A percentile compares a stretch with the other conserved stretches of the same genome.
Evolutionary conservation across 2,113 vertebrate species (phyloP).

Genomic region (Corythornis madagascariensis): DNA sequence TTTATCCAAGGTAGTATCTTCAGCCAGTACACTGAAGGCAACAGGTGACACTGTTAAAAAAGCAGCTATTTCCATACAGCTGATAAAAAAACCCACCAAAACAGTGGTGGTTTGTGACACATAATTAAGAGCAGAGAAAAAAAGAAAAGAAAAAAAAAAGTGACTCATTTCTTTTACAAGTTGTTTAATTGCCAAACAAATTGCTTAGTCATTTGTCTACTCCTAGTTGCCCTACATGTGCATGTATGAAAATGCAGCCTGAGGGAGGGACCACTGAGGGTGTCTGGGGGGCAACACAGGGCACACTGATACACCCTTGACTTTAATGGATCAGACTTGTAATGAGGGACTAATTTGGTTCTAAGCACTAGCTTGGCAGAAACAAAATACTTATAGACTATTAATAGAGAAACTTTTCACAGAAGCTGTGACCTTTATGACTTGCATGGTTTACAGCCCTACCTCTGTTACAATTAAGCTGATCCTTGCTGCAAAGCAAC

Average conservation of each 20-base stretch:
- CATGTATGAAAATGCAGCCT: neutral
- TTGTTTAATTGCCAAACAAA: neutral
- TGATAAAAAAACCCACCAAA: neutral
- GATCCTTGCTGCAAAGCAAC: slow-evolving; percentile 34
- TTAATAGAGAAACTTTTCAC: slow-evolving; percentile 64
- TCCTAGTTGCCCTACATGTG: neutral
- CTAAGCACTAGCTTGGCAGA: slow-evolving; percentile 25
- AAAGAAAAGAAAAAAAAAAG: neutral
- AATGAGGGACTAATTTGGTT: neutral
- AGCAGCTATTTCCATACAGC: neutral
- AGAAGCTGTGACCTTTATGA: slow-evolving; percentile 54
- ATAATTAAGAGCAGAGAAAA: neutral
- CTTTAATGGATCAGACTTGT: slow-evolving; percentile 5
- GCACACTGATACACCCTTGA: neutral
- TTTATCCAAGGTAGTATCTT: neutral
- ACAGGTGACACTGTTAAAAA: neutral
- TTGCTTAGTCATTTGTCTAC: neutral
- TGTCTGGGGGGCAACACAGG: neutral
- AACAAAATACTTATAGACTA: slow-evolving; percentile 62
- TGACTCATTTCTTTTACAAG: neutral
- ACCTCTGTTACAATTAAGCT: slow-evolving; percentile 42
- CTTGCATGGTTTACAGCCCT: slow-evolving; percentile 24
- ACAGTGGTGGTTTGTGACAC: neutral
- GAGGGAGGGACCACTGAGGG: neutral
- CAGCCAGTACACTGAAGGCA: neutral